These are phyloP conservation scores for Aphis craccivora DNA, from an alignment of 1,140 invertebrate species.

Conservation along the genomic window DNA sequence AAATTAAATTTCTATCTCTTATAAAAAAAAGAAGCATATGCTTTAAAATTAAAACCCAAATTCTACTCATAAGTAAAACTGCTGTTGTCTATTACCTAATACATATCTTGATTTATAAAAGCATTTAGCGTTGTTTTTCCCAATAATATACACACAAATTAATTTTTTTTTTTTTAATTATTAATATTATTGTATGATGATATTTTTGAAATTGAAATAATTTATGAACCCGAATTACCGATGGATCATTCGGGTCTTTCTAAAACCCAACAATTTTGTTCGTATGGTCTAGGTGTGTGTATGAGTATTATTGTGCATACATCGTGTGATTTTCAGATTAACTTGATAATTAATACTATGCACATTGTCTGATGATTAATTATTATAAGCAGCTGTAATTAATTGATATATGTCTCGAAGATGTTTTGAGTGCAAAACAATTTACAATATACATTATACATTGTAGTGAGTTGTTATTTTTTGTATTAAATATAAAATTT, in stretches of 20 bases:
- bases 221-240: background rate
- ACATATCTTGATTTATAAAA: background rate
- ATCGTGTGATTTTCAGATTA: background rate
- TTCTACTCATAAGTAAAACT: no score
- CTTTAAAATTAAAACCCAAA: no score
- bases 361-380: background rate
- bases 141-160: background rate
- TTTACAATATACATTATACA: no score
- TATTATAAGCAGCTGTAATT: background rate
- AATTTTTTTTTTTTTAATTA: background rate
- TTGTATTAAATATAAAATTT: background rate
- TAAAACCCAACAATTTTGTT: no score
- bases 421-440: background rate
- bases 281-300: no score
- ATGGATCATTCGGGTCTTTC: background rate
- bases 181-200: background rate
- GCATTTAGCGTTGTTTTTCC: background rate
- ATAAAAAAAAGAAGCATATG: no score
- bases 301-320: background rate
- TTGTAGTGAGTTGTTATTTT: background rate
- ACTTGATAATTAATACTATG: background rate
- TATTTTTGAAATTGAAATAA: background rate
- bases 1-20: no score
- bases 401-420: background rate
- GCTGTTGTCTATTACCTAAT: no score